A percentile compares a stretch with the other conserved stretches of the same genome.
These are phyloP conservation scores for Sebastes schlegelii DNA, from an alignment of 2,113 vertebrate species.

Conservation along the genomic window DNA sequence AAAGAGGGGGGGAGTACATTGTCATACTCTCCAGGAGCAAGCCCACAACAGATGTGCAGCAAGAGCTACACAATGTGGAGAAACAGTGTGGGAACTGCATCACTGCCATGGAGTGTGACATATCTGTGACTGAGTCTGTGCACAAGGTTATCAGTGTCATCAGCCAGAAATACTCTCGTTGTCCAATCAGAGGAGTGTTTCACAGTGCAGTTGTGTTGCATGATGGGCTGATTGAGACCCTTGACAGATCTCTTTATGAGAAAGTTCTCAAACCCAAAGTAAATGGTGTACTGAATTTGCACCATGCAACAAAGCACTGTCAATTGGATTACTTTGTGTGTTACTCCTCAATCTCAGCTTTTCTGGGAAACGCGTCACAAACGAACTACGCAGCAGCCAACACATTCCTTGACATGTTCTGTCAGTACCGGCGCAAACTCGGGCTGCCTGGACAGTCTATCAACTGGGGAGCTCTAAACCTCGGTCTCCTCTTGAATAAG, in stretches of 20 bases:
- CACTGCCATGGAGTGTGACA: constrained; percentile 82
- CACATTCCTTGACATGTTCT: constrained; percentile 88
- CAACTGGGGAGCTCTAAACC: constrained; percentile 90
- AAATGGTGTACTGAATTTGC: constrained; percentile 88
- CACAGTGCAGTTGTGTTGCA: constrained; percentile 89
- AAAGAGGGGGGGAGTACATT: constrained; percentile 83
- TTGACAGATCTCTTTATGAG: constrained; percentile 84
- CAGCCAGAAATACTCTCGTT: constrained; percentile 71
- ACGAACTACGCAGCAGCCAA: constrained; percentile 91
- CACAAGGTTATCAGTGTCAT: constrained; percentile 77
- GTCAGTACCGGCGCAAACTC: constrained; percentile 86
- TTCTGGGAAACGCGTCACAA: constrained; percentile 87
- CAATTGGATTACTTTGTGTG: constrained; percentile 91
- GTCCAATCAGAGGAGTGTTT: constrained; percentile 88
- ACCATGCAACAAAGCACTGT: constrained; percentile 81
- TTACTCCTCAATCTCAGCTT: constrained; percentile 89
- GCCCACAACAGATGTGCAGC: constrained; percentile 78
- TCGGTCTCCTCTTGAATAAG: constrained; percentile 86
- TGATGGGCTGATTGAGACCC: constrained; percentile 83
- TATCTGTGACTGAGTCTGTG: constrained; percentile 76
- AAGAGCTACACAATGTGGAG: constrained; percentile 80
- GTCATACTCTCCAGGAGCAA: constrained; percentile 85
- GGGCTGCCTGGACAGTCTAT: constrained; percentile 88
- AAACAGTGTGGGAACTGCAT: constrained; percentile 77
- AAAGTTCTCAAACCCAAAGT: constrained; percentile 90